Conservation (phyloP, 2,797 vertebrate genomes). For the Coregonus ussuriensis region DNA sequence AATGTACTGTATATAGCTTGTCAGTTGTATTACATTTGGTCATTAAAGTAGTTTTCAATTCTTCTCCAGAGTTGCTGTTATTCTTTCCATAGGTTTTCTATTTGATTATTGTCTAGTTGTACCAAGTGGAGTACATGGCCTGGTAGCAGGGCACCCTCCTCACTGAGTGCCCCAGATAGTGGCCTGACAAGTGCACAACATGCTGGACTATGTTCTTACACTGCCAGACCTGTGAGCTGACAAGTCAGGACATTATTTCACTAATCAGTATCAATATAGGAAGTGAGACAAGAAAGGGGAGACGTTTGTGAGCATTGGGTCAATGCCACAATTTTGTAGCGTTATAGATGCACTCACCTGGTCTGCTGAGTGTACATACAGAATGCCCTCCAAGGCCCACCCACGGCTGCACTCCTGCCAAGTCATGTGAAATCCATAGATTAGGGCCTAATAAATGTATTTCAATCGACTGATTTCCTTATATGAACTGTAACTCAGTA, state of each 20-base stretch:
- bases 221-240: background rate
- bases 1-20: slow-evolving; percentile 46
- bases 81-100: background rate
- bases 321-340: no score
- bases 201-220: background rate
- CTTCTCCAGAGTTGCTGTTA: slow-evolving; percentile 49
- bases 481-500: no score
- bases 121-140: background rate
- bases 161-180: background rate
- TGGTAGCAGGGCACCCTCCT: background rate
- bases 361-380: no score
- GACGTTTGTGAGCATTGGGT: background rate
- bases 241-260: background rate
- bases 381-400: no score
- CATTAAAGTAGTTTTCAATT: slow-evolving; percentile 67
- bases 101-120: background rate
- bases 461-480: no score
- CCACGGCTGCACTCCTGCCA: no score
- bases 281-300: background rate
- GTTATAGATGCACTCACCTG: no score
- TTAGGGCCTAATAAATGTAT: no score
- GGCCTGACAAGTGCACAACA: background rate
- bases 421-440: no score
- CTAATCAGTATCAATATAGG: background rate
- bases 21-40: slow-evolving; percentile 72